Base-by-base conservation (phyloP, 2,797 vertebrate genomes). In the Enteromius mattozi region DNA sequence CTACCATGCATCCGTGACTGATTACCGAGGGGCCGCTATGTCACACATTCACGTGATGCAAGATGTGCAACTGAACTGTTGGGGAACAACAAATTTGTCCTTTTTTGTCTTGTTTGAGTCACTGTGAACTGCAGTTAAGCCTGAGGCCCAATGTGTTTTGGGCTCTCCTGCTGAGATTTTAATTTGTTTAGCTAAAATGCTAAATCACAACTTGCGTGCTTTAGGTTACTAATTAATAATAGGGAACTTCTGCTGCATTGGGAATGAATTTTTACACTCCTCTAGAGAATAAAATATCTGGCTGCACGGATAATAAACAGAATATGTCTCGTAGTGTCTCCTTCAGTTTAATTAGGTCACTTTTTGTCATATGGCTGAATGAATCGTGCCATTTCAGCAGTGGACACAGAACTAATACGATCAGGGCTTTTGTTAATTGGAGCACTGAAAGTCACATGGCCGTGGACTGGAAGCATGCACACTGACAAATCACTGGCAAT, bases 401-500 rank as follows among this genome's bases (percentile, higher is more conserved):
- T 77, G 83, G 83, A 84, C 76, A 78, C 75, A 74, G 51, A 75
- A 77, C 75, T 81, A 75, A 81, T 84, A 85, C 63, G 87, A 88
- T 86, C 83, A 70, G 83, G 78, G 80, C 86, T 81, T 79, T 86
- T 68, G 83, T 40, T 89, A 89, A 89, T 89, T 86, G 85, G 85
- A 86, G 82, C 83, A 76, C 45, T 40, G 61, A 8, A 65, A 85
- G 83, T 89, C 83, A 87, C 82, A 77, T 89, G 85, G 59, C 80
- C 14, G 13, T 54, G 21, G 82, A 68, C 86, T 85, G 42, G 49
- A 56, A 80, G 68, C 61, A 81, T 61, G 76, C 37, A 56, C n/a
- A 21, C 85, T 87, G 88, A 87, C 83, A 86, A 87, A 88, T 88
- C 87, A 47, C 78, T 86, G 68, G 86, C 81, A 88, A 89, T 89